Percentiles rank a stretch among this genome's conserved stretches.
These are phyloP conservation scores for Emberiza fucata DNA, from an alignment of 2,113 vertebrate species.

Conservation along the genomic window DNA sequence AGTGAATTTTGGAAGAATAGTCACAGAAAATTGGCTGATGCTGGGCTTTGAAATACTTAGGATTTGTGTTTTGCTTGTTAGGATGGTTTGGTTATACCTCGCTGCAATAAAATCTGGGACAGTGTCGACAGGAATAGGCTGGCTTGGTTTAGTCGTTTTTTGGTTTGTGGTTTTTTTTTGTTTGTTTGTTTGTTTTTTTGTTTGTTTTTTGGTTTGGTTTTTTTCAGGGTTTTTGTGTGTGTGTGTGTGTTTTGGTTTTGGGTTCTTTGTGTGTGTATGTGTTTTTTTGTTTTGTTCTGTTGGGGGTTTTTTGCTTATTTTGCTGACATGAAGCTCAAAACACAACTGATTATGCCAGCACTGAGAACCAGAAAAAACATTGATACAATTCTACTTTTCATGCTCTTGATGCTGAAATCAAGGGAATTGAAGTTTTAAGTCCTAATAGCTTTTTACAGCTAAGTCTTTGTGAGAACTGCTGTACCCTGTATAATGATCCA, in stretches of 20 bases:
- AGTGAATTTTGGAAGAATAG: not conserved
- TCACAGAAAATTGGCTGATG: not conserved
- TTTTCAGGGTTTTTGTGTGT: fast-evolving
- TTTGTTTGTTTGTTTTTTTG: no score
- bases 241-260: not conserved
- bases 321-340: not conserved
- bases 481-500: not conserved
- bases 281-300: no score
- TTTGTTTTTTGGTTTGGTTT: no score
- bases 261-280: no score
- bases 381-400: not conserved
- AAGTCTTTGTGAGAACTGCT: not conserved
- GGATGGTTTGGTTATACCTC: not conserved
- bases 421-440: not conserved
- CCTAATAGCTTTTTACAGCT: not conserved
- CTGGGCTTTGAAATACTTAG: not conserved
- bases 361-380: not conserved
- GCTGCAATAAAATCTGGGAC: not conserved
- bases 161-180: not conserved
- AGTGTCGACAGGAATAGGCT: not conserved
- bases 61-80: not conserved
- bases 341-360: not conserved
- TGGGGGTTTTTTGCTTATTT: not conserved
- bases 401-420: not conserved
- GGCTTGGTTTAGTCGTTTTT: not conserved